A percentile compares a stretch with the other conserved stretches of the same genome.
Evolutionary conservation across 2,888 invertebrate species (phyloP).

Genomic region (Isoperla grammatica): DNA sequence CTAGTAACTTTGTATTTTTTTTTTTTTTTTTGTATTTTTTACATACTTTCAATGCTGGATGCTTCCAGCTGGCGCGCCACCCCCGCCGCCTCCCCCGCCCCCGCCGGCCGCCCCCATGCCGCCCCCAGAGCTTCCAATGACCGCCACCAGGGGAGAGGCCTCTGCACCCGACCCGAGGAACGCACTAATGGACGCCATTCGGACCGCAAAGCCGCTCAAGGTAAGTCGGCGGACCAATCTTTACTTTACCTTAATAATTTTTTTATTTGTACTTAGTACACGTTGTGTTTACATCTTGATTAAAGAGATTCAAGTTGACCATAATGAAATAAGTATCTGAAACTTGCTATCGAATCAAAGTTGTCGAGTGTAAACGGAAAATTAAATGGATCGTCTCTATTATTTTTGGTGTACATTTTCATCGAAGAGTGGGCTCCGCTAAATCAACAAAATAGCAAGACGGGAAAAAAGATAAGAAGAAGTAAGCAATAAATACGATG

Average conservation of each 20-base stretch:
- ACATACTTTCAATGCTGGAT: too few species aligned
- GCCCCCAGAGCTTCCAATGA: constrained; percentile 35
- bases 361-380: too few species aligned
- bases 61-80: constrained; percentile 30
- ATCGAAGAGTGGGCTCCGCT: too few species aligned
- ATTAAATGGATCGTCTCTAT: too few species aligned
- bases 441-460: too few species aligned
- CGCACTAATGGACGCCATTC: constrained; percentile 81
- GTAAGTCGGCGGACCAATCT: constrained; percentile 49
- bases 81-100: constrained; percentile 44
- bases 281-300: neutral
- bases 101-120: constrained; percentile 37
- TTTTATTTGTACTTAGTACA: constrained; percentile 9
- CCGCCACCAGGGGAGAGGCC: constrained; percentile 33
- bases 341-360: neutral
- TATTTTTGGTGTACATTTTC: too few species aligned
- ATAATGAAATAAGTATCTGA: constrained; percentile 45
- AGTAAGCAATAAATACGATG: too few species aligned
- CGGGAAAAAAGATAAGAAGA: too few species aligned
- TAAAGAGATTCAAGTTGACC: neutral
- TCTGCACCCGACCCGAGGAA: constrained; percentile 53
- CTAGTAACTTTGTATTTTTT: too few species aligned
- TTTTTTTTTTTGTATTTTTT: too few species aligned
- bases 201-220: constrained; percentile 67
- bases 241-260: neutral